Conservation (phyloP, 2,797 vertebrate species). For the Okamejei kenojei region DNA sequence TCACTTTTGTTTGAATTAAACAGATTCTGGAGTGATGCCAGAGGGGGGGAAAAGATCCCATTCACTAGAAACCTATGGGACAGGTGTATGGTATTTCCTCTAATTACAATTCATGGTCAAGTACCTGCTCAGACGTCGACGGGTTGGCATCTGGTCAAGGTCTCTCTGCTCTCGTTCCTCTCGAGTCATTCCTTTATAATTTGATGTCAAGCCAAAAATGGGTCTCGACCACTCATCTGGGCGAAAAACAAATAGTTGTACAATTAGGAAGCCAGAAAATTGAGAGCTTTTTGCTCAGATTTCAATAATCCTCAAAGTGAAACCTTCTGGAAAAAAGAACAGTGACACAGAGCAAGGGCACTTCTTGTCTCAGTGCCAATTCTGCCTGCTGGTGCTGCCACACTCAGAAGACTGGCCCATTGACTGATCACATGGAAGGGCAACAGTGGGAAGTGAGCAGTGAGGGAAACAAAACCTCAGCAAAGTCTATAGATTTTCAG, state of each 20-base stretch:
- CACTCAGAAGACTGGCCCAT: background rate
- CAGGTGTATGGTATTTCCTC: background rate
- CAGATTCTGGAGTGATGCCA: background rate
- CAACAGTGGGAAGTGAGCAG: background rate
- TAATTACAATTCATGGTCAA: slow-evolving; percentile 40
- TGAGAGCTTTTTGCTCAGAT: background rate
- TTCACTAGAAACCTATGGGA: background rate
- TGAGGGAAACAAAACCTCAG: background rate
- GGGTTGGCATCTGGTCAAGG: slow-evolving; percentile 89
- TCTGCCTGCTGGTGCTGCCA: background rate
- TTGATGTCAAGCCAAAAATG: slow-evolving; percentile 91
- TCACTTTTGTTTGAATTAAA: background rate
- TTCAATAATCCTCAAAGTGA: background rate
- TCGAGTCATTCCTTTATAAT: slow-evolving; percentile 95
- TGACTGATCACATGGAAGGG: too few relatives aligned
- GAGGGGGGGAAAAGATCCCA: background rate
- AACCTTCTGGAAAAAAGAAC: too few relatives aligned
- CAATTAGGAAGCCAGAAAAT: background rate
- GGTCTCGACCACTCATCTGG: slow-evolving; percentile 94
- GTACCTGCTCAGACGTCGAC: slow-evolving; percentile 79
- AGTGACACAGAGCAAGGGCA: background rate
- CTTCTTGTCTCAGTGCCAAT: background rate
- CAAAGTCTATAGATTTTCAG: background rate
- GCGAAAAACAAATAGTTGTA: background rate
- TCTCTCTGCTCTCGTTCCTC: slow-evolving; percentile 94